These are phyloP conservation scores for Macroglossus sobrinus DNA, from an alignment of 2,113 vertebrate species.

Conservation along the genomic window DNA sequence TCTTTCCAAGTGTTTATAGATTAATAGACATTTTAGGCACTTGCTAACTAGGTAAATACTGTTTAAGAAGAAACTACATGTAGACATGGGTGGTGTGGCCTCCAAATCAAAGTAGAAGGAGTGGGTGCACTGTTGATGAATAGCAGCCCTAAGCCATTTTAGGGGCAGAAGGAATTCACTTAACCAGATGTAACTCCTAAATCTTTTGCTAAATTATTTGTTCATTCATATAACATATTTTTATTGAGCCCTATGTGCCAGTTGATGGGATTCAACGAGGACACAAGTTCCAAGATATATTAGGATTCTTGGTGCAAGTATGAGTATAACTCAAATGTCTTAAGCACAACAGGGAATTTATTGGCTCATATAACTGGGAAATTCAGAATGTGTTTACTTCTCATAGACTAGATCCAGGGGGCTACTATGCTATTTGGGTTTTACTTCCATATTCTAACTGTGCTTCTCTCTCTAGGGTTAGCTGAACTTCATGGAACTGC, in stretches of 20 bases:
- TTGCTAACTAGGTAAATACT: neutral
- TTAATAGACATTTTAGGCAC: neutral
- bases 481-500: neutral
- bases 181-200: neutral
- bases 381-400: neutral
- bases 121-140: neutral
- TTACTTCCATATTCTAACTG: neutral
- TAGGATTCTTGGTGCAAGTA: neutral
- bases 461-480: neutral
- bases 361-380: neutral
- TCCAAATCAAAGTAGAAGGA: neutral
- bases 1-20: conserved; percentile 17
- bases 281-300: neutral
- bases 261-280: neutral
- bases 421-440: neutral
- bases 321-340: neutral
- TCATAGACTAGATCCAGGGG: neutral
- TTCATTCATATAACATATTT: neutral
- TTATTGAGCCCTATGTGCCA: neutral
- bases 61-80: neutral
- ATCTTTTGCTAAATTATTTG: neutral
- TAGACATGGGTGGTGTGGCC: neutral
- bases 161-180: neutral
- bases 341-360: neutral
- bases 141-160: neutral